These are phyloP conservation scores for Acholoe squamosa DNA, from an alignment of 2,888 invertebrate genomes.

Conservation along the genomic window DNA sequence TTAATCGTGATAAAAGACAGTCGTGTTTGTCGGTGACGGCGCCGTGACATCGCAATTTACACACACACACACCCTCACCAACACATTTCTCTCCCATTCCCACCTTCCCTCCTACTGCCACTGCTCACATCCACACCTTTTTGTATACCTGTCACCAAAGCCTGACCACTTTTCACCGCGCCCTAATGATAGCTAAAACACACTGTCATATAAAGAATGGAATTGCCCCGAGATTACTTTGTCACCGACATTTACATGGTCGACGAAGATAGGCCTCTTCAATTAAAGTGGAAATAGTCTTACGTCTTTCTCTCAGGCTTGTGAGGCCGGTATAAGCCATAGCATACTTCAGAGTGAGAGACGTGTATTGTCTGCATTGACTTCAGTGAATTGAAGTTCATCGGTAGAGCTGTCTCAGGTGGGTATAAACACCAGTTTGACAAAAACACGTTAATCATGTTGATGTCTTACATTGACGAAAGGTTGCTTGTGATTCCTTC, in stretches of 20 bases:
- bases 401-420: no score
- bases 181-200: neutral
- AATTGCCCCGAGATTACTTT: neutral
- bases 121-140: neutral
- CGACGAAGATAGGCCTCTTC: neutral
- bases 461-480: no score
- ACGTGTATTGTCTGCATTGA: no score
- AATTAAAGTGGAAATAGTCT: neutral
- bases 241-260: neutral
- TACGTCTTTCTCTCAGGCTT: neutral
- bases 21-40: neutral
- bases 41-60: conserved; percentile 32
- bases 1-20: conserved; percentile 43
- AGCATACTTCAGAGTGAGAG: neutral
- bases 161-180: neutral
- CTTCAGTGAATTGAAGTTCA: no score
- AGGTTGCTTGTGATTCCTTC: no score
- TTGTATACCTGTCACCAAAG: conserved; percentile 12
- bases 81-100: neutral
- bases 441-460: no score
- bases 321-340: no score
- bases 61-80: neutral
- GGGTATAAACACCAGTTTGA: no score
- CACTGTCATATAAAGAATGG: conserved; percentile 24
- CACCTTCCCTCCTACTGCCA: neutral